Base-by-base conservation (phyloP, 35 echinoderm and acorn worm species). In the Patiria miniata region DNA sequence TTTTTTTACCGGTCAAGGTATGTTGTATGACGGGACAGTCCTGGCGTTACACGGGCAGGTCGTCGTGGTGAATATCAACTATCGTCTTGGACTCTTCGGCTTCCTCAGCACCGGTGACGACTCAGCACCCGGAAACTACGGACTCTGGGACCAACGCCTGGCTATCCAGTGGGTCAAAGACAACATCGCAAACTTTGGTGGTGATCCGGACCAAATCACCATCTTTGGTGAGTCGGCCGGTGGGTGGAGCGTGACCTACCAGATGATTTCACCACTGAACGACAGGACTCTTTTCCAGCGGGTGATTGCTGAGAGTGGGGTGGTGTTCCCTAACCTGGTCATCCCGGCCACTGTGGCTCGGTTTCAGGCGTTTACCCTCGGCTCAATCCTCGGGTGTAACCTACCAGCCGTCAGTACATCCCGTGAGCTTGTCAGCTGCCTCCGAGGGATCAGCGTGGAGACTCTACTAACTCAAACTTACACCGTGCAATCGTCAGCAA, bases 131-230 rank as follows among this genome's bases (percentile, higher is more conserved):
- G 93, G 93, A 28, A 95, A 95, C 54, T 95, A 95, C 69, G 93
- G 93, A 19, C 80, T 95, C 0, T 87, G 88, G 88, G 93, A 95
- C 80, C 93, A 95, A 84, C 26, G 61, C 2, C 53, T 90, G 36
- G 93, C 93, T 14, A 42, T 95, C 30, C 39, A 95, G 52, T 95
- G 93, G 93, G 83, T 95, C 18, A 78, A 61, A 78, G 84, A 95
- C 73, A 95, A 95, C 55, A 95, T 95, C 51, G 81, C 32, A 44
- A 47, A 53, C 36, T 87, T 87, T 34, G 42, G 68, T 57, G 85
- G 85, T 53, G 50, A 87, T 36, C 50, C 39, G 16, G 77, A 50
- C 61, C 47, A 56, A 23, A 52, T 78, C 19, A 87, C 85, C 23
- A 87, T 87, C 26, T 52, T 87, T 52, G 85, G 73, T 37, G 57